A percentile compares a stretch with the other conserved stretches of the same genome.
Conservation (phyloP, 2,797 vertebrate species). For the Steatocranus sp. region DNA sequence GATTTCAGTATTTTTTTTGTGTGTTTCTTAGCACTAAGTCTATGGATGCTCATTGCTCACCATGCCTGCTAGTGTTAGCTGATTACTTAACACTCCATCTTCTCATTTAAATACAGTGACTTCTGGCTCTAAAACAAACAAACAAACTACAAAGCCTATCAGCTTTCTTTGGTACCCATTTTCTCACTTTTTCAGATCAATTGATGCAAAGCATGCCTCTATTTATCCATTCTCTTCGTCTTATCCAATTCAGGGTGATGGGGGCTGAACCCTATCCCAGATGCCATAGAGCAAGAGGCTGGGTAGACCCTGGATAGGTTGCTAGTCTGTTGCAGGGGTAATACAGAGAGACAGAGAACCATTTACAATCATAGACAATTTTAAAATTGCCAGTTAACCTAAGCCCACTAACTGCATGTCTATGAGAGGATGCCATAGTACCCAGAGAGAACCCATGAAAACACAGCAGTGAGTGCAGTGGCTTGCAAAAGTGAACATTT, state of each 20-base stretch:
- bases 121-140: fast-evolving
- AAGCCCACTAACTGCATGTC: neutral
- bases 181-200: neutral
- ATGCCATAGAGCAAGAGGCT: neutral
- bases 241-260: neutral
- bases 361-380: neutral
- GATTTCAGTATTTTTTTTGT: neutral
- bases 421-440: neutral
- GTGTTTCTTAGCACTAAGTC: neutral
- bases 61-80: neutral
- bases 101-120: neutral
- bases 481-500: neutral
- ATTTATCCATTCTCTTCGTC: neutral
- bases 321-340: fast-evolving
- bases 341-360: neutral
- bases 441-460: neutral
- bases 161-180: neutral
- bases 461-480: neutral
- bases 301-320: neutral
- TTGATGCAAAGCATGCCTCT: neutral
- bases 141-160: neutral
- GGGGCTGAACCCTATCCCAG: neutral
- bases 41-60: neutral
- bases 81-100: neutral
- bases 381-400: fast-evolving